Evolutionary conservation across 2,113 vertebrate genomes (phyloP), one percentile per base, ranked within the genome.

Genomic region (Patagioenas fasciata): DNA sequence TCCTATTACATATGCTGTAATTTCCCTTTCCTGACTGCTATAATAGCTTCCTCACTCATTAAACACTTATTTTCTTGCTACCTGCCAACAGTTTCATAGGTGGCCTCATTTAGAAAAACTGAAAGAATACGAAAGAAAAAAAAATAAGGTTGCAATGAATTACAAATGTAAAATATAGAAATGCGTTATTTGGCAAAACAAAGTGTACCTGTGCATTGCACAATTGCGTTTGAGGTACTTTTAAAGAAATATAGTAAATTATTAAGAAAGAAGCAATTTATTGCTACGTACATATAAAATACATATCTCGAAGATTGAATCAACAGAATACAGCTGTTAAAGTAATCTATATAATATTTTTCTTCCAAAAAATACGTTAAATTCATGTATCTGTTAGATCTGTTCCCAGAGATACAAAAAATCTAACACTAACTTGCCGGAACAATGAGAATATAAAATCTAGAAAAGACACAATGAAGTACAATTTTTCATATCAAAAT

Each of bases 21-120:
- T 95, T 94, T 95, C 57, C 61, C 64, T 92, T 88, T 82, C 50
- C 77, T 87, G 80, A 75, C 70, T 95, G 65, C 38, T 95, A 24
- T 87, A 92, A 87, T 89, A 87, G 81, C 89, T 91, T 91, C 66
- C 36, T 87, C 31, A 61, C 29, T 69, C 74, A 89, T 91, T 87
- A 97, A 87, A 83, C 36, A 80, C 61, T 95, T 93, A 92, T 87
- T 94, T 96, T 87, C 80, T 89, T 53, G 20, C 54, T 87, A 89
- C 32, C 81, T 97, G 73, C 73, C 87, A 89, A 70, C 17, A 72
- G 44, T 89, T 84, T 84, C 70, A 87, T 85, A 65, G 77, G 65
- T 72, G 36, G 25, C 50, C 78, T 84, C 66, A 85, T 87, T 92
- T 89, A 91, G 11, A 34, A 58, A 82, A 85, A 75, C 17, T 62